Conservation (phyloP, 2,888 invertebrate species). For the Phorcus lineatus region DNA sequence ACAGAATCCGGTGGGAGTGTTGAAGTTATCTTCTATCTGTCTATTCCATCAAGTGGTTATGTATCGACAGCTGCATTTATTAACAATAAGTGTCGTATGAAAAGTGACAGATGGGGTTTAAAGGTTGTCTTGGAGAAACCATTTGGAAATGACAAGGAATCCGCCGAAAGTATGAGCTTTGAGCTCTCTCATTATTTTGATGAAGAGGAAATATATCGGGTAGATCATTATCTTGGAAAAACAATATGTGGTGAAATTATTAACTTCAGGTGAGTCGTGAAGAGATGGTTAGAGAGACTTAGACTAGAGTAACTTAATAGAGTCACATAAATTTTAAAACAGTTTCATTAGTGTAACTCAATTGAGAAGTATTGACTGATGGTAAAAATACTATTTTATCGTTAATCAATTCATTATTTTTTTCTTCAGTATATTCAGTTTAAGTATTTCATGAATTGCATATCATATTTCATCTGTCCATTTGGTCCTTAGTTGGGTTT, state of each 20-base stretch:
- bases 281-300: no score
- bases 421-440: no score
- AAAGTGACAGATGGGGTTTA: constrained; percentile 81
- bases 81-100: constrained; percentile 47
- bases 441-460: no score
- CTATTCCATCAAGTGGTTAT: constrained; percentile 69
- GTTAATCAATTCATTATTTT: no score
- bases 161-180: constrained; percentile 87
- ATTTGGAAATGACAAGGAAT: constrained; percentile 92
- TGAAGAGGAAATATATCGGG: constrained; percentile 90
- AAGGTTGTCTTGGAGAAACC: constrained; percentile 98
- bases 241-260: constrained; percentile 69
- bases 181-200: constrained; percentile 90
- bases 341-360: no score
- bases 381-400: no score
- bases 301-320: no score
- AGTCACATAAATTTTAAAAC: no score
- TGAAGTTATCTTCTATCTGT: constrained; percentile 68
- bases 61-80: constrained; percentile 46
- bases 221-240: constrained; percentile 96
- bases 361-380: no score
- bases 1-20: neutral
- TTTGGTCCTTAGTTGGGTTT: no score
- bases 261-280: constrained; percentile 68
- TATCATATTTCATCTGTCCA: no score